phyloP scores from a whole-genome alignment of 2,888 invertebrate genomes.

The Pammene fasciana region DNA sequence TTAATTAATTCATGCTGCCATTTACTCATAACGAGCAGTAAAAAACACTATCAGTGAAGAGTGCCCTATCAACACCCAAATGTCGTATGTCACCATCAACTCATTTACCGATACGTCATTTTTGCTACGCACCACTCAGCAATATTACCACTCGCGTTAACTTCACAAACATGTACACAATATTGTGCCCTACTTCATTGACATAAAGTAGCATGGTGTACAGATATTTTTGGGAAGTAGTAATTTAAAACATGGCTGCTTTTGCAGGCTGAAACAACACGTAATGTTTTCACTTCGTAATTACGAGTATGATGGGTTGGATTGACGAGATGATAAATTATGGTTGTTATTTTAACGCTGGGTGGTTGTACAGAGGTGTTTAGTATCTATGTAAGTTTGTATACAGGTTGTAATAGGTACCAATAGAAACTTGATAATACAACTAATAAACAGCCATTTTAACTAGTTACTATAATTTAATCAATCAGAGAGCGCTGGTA shows the following conservation, averaged over 20 bases:
- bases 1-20: too few species aligned
- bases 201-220: not conserved
- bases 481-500: too few species aligned
- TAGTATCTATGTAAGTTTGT: not conserved
- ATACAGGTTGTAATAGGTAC: too few species aligned
- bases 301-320: not conserved
- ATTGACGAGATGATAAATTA: not conserved
- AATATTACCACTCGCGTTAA: not conserved
- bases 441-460: too few species aligned
- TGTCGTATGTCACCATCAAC: too few species aligned
- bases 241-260: not conserved
- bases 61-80: too few species aligned
- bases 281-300: constrained; percentile 2
- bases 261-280: not conserved
- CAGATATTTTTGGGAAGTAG: not conserved
- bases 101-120: not conserved
- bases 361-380: not conserved
- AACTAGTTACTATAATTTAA: too few species aligned
- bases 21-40: too few species aligned
- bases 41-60: too few species aligned
- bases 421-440: too few species aligned
- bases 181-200: not conserved
- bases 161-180: not conserved
- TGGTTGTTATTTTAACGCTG: not conserved
- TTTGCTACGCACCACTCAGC: not conserved